Conservation (phyloP, 1,140 invertebrate genomes). For the Procambarus clarkii region DNA sequence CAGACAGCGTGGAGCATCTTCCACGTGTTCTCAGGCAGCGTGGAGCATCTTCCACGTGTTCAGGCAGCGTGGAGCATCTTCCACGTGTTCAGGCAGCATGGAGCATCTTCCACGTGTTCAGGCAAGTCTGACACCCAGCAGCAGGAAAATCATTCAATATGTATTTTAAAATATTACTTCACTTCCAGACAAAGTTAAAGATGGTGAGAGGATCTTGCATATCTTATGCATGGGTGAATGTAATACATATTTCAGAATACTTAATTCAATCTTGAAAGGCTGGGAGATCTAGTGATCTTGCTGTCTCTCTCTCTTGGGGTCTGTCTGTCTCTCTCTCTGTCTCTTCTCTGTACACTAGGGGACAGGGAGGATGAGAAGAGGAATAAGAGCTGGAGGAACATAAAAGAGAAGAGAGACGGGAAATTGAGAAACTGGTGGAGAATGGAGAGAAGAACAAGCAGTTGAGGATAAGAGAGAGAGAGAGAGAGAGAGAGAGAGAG, state of each 20-base stretch:
- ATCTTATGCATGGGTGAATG: not conserved
- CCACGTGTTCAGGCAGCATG: too few species aligned
- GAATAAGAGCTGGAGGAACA: too few species aligned
- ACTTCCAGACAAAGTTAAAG: not conserved
- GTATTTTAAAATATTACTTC: too few species aligned
- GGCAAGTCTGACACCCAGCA: too few species aligned
- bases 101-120: too few species aligned
- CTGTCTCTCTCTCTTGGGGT: too few species aligned
- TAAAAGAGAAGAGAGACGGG: not conserved
- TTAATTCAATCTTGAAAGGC: not conserved
- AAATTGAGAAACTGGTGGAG: not conserved
- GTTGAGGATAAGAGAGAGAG: not conserved
- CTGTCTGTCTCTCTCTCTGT: too few species aligned
- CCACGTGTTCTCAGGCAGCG: too few species aligned
- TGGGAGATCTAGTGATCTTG: not conserved
- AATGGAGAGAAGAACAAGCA: slow-evolving; percentile 1
- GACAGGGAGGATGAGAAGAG: not conserved
- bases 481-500: not conserved
- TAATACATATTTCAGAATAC: not conserved
- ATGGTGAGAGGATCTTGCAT: not conserved
- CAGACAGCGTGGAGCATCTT: too few species aligned
- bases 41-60: too few species aligned
- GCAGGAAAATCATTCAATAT: too few species aligned
- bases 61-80: too few species aligned
- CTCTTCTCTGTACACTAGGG: not conserved